Conservation (phyloP, 2,113 vertebrate species). For the Trachemys scripta region DNA sequence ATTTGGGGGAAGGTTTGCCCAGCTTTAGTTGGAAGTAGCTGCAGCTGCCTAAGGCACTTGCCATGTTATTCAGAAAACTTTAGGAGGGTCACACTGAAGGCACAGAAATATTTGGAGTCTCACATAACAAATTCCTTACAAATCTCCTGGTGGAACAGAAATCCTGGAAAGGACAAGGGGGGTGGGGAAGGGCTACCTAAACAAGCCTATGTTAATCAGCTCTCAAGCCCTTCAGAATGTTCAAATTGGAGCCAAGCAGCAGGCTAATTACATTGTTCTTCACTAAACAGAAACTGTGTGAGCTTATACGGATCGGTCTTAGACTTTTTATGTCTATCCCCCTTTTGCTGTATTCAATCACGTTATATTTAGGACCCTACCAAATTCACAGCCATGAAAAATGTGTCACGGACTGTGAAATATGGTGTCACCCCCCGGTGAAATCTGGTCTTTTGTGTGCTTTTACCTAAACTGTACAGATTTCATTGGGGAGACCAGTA, state of each 20-base stretch:
- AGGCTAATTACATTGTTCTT: background rate
- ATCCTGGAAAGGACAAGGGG: background rate
- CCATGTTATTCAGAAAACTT: background rate
- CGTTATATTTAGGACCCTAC: background rate
- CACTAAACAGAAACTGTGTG: background rate
- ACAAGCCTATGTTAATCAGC: background rate
- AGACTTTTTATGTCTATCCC: background rate
- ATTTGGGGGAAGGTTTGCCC: background rate
- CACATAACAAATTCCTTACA: background rate
- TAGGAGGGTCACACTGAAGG: background rate
- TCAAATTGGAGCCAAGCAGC: background rate
- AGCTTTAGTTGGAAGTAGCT: background rate
- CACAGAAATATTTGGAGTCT: background rate
- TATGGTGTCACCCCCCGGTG: no score
- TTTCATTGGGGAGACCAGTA: no score
- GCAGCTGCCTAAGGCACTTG: constrained; percentile 30
- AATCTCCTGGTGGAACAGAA: background rate
- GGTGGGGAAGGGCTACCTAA: background rate
- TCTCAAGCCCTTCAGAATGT: background rate
- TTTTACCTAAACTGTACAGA: no score
- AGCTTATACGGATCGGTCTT: background rate
- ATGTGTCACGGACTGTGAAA: no score
- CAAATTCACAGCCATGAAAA: no score
- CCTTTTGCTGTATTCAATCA: background rate
- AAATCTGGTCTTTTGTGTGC: no score